Evolutionary conservation across 2,888 invertebrate species (phyloP), one percentile per base, ranked within the genome.

Genomic region (Trilocha varians): DNA sequence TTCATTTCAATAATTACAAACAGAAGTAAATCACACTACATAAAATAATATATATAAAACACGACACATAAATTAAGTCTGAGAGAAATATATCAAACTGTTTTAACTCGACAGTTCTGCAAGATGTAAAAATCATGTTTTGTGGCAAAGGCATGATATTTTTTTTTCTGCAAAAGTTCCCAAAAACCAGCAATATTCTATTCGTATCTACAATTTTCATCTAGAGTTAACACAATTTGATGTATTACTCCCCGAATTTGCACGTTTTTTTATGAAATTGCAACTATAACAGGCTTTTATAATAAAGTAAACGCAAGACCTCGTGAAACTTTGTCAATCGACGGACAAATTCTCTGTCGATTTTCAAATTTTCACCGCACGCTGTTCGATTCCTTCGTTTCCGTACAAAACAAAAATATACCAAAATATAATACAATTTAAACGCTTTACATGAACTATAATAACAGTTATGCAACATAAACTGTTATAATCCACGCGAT

Each of bases 381-480:
- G 3, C 2, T 9, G 11, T 9, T 25, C 5, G 44, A 48, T 52
- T 46, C 43, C 13, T 3, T 39, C 41, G 18, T 39, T 36, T 53
- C 62, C 65, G 59, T 55, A 51, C 62, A 64, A 75, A 74, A 78
- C 64, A 66, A 78, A 67, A 70, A 70, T 70, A 78, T 73, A 76
- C 62, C 62, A 78, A 77, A 79, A 80, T 78, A 79, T 76, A 79
- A 76, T 68, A 83, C 79, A 78, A 71, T 76, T 80, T 82, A 78
- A 83, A 84, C 66, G 74, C 65, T 69, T 82, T 80, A 83, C 70
- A 80, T 78, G 78, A 82, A 82, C 83, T 83, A 79, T 75, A 70
- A 69, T 74, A 82, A 82, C 82, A 79, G 77, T 82, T 80, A 80
- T 67, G 67, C 78, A 80, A 79, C 68, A 78, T 72, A 74, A 83